Conservation (phyloP, 1,140 invertebrate genomes). For the Triops cancriformis region DNA sequence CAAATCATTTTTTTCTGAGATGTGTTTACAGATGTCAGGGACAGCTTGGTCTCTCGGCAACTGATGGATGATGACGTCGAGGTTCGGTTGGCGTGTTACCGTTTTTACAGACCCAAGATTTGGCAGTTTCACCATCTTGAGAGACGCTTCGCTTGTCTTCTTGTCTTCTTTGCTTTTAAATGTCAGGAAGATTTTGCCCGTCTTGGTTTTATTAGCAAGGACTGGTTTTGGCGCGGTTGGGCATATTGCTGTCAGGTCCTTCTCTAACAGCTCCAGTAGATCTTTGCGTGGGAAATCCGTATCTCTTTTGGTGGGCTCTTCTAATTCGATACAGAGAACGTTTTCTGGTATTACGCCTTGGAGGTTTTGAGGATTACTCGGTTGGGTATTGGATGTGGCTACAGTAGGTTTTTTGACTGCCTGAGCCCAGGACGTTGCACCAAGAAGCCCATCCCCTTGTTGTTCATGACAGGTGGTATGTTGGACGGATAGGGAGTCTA, state of each 20-base stretch:
- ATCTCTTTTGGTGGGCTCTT: not conserved
- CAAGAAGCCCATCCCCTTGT: not conserved
- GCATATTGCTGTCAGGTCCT: not conserved
- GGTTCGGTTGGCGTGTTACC: not conserved
- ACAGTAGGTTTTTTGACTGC: not conserved
- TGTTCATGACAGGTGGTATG: not conserved
- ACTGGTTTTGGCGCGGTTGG: not conserved
- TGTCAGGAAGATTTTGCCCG: not conserved
- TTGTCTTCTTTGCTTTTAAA: constrained; percentile 2
- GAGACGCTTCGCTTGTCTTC: not conserved
- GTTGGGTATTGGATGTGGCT: not conserved
- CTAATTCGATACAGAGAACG: not conserved
- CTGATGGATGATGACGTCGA: not conserved
- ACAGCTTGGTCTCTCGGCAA: not conserved
- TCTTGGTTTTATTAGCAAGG: constrained; percentile 15
- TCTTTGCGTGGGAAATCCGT: not conserved
- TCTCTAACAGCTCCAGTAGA: not conserved
- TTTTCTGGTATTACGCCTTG: not conserved
- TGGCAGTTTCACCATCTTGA: not conserved
- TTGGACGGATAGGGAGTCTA: not conserved
- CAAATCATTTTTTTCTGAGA: not conserved
- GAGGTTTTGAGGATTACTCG: no score
- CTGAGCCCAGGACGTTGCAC: not conserved
- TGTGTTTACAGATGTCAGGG: not conserved
- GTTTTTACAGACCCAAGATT: not conserved